A percentile compares a stretch with the other conserved stretches of the same genome.
Evolutionary conservation across 1,140 invertebrate species (phyloP).

Genomic region (Drosophila ananassae): DNA sequence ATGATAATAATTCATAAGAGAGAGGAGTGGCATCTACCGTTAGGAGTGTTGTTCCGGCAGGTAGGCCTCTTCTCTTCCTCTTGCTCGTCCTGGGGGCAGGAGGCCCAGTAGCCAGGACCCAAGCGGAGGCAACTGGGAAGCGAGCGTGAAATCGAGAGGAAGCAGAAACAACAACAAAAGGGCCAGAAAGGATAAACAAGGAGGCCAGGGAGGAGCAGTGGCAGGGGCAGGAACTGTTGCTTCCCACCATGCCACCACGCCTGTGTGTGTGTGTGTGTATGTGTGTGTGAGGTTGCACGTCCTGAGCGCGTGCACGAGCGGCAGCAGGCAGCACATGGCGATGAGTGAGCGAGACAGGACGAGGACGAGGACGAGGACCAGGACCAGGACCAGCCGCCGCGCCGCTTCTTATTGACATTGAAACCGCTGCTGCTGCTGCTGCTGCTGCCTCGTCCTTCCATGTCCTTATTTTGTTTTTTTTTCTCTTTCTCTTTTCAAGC

Average conservation of each 20-base stretch:
- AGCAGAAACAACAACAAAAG: background rate
- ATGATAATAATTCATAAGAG: too few species aligned
- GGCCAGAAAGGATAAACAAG: constrained; percentile 41
- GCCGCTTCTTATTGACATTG: constrained; percentile 60
- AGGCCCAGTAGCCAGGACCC: background rate
- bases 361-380: constrained; percentile 8
- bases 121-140: constrained; percentile 16
- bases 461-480: constrained; percentile 1
- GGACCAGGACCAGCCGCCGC: constrained; percentile 53
- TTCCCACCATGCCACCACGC: constrained; percentile 13
- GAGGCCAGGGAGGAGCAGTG: constrained; percentile 1
- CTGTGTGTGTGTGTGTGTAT: constrained; percentile 17
- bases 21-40: too few species aligned
- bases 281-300: constrained; percentile 51
- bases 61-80: background rate
- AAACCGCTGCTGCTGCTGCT: constrained; percentile 27
- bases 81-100: background rate
- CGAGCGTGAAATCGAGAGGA: constrained; percentile 40
- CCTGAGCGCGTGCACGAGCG: constrained; percentile 67
- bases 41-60: background rate
- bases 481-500: constrained; percentile 35
- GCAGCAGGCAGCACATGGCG: constrained; percentile 16
- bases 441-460: background rate
- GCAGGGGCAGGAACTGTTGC: constrained; percentile 52
- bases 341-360: constrained; percentile 1